These are phyloP conservation scores for Drosophila setosimentum DNA, from an alignment of 2,888 invertebrate genomes.

Conservation along the genomic window DNA sequence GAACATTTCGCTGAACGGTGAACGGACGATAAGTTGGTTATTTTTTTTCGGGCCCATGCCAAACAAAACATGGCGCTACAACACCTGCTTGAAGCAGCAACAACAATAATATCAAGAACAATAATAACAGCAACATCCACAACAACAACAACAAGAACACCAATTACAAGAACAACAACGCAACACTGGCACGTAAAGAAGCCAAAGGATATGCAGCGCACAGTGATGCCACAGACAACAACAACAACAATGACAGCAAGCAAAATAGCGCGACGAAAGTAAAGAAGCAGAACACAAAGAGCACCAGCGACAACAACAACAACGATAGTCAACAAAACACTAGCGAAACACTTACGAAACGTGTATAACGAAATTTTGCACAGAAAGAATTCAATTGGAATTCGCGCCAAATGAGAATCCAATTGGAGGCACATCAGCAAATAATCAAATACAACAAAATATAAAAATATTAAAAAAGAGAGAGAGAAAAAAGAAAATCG, in stretches of 20 bases:
- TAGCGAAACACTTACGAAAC: slow-evolving; percentile 60
- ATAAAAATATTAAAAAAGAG: slow-evolving; percentile 3
- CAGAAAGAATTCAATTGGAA: slow-evolving; percentile 16
- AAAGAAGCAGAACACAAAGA: slow-evolving; percentile 21
- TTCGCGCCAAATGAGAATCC: neutral
- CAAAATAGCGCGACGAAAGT: slow-evolving; percentile 43
- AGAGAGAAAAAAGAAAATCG: slow-evolving; percentile 2
- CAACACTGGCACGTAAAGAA: slow-evolving; percentile 35
- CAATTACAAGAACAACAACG: slow-evolving; percentile 18
- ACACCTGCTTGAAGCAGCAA: slow-evolving; percentile 29
- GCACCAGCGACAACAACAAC: slow-evolving; percentile 9
- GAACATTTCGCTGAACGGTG: slow-evolving; percentile 17
- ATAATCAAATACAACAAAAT: slow-evolving; percentile 12
- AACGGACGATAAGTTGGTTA: slow-evolving; percentile 10
- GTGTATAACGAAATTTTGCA: slow-evolving; percentile 43
- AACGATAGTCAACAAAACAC: slow-evolving; percentile 6
- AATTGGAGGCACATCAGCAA: slow-evolving; percentile 13
- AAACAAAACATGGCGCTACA: slow-evolving; percentile 59
- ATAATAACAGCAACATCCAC: slow-evolving; percentile 15
- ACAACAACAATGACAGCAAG: slow-evolving; percentile 36
- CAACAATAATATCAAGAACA: slow-evolving; percentile 18
- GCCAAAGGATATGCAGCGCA: slow-evolving; percentile 47
- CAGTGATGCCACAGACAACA: slow-evolving; percentile 39
- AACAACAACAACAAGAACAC: slow-evolving; percentile 3
- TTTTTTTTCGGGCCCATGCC: slow-evolving; percentile 48